Evolutionary conservation across 2,888 invertebrate genomes (phyloP).

Genomic region (Metopia argyrocephala): DNA sequence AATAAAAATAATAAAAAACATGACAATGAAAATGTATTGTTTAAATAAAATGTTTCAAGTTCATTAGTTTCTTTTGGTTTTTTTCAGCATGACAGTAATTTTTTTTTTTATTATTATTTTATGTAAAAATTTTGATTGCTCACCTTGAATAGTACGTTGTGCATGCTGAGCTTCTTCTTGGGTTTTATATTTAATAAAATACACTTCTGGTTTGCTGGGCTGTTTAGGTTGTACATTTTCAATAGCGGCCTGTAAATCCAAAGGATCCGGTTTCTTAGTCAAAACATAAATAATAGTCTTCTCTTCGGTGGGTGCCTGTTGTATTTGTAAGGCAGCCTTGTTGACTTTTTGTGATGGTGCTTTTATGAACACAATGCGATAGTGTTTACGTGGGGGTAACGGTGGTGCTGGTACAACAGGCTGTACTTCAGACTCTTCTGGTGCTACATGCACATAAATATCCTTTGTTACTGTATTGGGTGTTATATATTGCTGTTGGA

Average conservation of each 20-base stretch:
- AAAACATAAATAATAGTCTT: slow-evolving; percentile 78
- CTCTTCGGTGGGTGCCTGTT: slow-evolving; percentile 75
- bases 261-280: slow-evolving; percentile 75
- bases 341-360: slow-evolving; percentile 72
- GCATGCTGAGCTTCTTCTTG: slow-evolving; percentile 77
- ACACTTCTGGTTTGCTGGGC: slow-evolving; percentile 78
- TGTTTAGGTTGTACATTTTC: slow-evolving; percentile 73
- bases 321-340: slow-evolving; percentile 69
- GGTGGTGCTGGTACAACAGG: no score
- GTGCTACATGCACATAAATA: slow-evolving; percentile 77
- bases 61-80: slow-evolving; percentile 24
- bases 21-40: neutral
- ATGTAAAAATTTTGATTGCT: slow-evolving; percentile 37
- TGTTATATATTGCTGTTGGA: slow-evolving; percentile 56
- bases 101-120: neutral
- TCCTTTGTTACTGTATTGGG: slow-evolving; percentile 74
- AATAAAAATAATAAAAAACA: neutral
- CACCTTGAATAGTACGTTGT: slow-evolving; percentile 78
- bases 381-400: slow-evolving; percentile 75
- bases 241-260: slow-evolving; percentile 73
- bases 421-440: slow-evolving; percentile 73
- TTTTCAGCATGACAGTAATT: neutral
- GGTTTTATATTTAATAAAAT: slow-evolving; percentile 78
- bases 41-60: slow-evolving; percentile 40
- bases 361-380: slow-evolving; percentile 78